Evolutionary conservation across 1,140 invertebrate genomes (phyloP).

Genomic region (Drosophila willistoni): DNA sequence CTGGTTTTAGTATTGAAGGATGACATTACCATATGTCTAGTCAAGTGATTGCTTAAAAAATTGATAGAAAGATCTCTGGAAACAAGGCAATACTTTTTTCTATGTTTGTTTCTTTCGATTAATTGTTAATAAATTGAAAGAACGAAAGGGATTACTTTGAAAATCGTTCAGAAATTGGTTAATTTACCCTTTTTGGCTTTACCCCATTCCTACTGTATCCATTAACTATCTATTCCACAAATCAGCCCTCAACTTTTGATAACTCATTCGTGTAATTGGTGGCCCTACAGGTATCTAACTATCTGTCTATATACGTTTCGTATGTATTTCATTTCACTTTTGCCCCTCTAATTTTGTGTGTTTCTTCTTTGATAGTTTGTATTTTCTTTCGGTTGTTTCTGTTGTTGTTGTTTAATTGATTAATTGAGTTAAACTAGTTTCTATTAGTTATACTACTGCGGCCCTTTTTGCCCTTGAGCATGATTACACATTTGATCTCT

Average conservation of each 20-base stretch:
- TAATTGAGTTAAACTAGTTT: slow-evolving; percentile 13
- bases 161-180: too few species aligned
- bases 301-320: not conserved
- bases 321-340: not conserved
- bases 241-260: not conserved
- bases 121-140: too few species aligned
- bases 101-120: too few species aligned
- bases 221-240: too few species aligned
- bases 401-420: slow-evolving; percentile 6
- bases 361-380: not conserved
- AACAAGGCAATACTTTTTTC: too few species aligned
- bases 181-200: too few species aligned
- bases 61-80: too few species aligned
- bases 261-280: not conserved
- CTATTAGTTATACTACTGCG: not conserved
- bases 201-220: too few species aligned
- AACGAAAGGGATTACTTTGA: too few species aligned
- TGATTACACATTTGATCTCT: slow-evolving; percentile 9
- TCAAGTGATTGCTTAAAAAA: too few species aligned
- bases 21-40: too few species aligned
- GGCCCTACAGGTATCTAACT: not conserved
- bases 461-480: not conserved
- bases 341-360: not conserved
- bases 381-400: not conserved
- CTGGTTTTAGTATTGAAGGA: too few species aligned